A percentile compares a stretch with the other conserved stretches of the same genome.
Evolutionary conservation across 2,113 vertebrate genomes (phyloP).

Genomic region (Callaeas wilsoni): DNA sequence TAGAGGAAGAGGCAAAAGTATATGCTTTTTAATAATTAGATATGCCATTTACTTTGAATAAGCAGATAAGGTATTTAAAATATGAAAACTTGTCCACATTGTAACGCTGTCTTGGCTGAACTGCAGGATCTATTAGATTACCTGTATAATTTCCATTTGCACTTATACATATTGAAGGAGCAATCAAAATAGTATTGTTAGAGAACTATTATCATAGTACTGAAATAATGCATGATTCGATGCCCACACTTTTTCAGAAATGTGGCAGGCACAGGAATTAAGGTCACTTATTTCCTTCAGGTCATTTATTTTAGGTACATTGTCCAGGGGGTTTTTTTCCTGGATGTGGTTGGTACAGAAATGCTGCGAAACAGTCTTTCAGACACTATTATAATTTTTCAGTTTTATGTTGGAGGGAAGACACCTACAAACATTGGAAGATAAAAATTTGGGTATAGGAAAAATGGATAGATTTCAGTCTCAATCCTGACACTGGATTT

Average conservation of each 20-base stretch:
- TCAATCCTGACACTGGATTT: neutral
- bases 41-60: neutral
- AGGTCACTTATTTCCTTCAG: neutral
- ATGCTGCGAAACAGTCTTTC: neutral
- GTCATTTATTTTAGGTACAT: neutral
- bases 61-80: neutral
- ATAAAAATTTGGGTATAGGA: neutral
- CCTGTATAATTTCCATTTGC: neutral
- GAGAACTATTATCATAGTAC: neutral
- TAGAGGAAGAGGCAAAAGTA: neutral
- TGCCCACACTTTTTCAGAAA: neutral
- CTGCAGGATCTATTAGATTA: neutral
- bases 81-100: neutral
- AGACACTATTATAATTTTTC: neutral
- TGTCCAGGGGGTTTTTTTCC: neutral
- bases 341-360: neutral
- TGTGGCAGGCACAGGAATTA: neutral
- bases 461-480: neutral
- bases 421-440: neutral
- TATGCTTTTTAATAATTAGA: neutral
- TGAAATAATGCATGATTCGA: neutral
- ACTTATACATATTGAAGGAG: neutral
- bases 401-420: neutral
- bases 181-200: neutral
- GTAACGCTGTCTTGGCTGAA: neutral